These are phyloP conservation scores for Parauchenoglanis ngamensis DNA, from an alignment of 2,797 vertebrate species.

Conservation along the genomic window DNA sequence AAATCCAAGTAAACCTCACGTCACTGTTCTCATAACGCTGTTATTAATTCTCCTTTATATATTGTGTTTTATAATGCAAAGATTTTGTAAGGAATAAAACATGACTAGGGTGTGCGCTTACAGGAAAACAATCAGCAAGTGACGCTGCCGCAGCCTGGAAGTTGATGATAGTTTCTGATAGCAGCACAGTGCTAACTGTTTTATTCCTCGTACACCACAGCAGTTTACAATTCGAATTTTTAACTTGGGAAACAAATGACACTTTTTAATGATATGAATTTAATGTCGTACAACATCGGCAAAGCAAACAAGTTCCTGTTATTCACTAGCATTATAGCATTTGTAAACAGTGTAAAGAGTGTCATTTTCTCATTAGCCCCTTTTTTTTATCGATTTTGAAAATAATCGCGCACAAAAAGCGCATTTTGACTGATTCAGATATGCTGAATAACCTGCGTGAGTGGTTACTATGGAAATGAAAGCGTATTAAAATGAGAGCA, in stretches of 20 bases:
- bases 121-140: neutral
- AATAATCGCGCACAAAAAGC: neutral
- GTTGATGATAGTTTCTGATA: neutral
- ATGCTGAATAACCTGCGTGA: neutral
- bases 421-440: neutral
- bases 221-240: neutral
- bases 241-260: neutral
- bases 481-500: neutral
- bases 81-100: neutral
- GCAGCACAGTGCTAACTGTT: neutral
- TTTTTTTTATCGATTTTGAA: neutral
- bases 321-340: neutral
- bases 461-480: neutral
- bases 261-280: neutral
- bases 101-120: neutral
- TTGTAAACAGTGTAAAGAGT: neutral
- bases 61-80: neutral
- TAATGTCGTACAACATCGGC: neutral
- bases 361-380: neutral
- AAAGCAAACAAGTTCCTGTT: neutral
- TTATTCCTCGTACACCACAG: neutral
- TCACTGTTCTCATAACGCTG: neutral
- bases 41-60: neutral
- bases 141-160: neutral
- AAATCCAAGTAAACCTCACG: neutral